Percentiles rank a stretch among this genome's conserved stretches.
These are phyloP conservation scores for Scrobipalpa costella DNA, from an alignment of 2,888 invertebrate species.

Conservation along the genomic window DNA sequence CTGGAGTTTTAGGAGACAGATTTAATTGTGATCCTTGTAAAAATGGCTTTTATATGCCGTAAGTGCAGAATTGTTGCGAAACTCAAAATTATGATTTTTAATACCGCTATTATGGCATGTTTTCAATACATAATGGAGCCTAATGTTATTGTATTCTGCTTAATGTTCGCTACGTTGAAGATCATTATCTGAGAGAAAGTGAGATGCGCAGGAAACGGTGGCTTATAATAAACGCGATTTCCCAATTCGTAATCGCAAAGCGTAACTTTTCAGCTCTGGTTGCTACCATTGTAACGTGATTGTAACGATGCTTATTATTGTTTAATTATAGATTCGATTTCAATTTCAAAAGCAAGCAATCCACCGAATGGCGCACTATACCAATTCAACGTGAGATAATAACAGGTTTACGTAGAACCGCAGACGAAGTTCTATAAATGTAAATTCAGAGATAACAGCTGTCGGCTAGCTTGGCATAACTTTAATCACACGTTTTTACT, in stretches of 20 bases:
- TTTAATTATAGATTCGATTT: conserved; percentile 30
- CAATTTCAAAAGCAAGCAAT: conserved; percentile 13
- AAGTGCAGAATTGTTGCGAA: not conserved
- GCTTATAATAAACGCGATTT: conserved; percentile 43
- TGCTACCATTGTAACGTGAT: conserved; percentile 11
- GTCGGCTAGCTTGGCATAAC: not conserved
- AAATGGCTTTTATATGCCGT: not conserved
- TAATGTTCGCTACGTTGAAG: conserved; percentile 25
- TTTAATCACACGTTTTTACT: conserved; percentile 22
- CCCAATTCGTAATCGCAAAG: conserved; percentile 41
- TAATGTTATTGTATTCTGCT: conserved; percentile 24
- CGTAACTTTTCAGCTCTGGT: conserved; percentile 33
- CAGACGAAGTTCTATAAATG: conserved; percentile 14
- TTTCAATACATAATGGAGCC: conserved; percentile 24
- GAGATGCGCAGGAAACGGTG: conserved; percentile 42
- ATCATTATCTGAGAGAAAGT: conserved; percentile 47
- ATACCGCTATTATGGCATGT: not conserved
- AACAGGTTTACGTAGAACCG: conserved; percentile 11
- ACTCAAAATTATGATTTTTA: not conserved
- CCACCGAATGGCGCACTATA: conserved; percentile 5
- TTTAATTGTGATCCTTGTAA: too few species aligned
- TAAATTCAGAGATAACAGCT: conserved; percentile 19
- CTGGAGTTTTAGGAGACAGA: not conserved
- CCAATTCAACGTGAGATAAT: conserved; percentile 14
- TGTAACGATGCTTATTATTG: conserved; percentile 29